A percentile compares a stretch with the other conserved stretches of the same genome.
Evolutionary conservation across 2,888 invertebrate genomes (phyloP).

Genomic region (Hydrotaea diabolus): DNA sequence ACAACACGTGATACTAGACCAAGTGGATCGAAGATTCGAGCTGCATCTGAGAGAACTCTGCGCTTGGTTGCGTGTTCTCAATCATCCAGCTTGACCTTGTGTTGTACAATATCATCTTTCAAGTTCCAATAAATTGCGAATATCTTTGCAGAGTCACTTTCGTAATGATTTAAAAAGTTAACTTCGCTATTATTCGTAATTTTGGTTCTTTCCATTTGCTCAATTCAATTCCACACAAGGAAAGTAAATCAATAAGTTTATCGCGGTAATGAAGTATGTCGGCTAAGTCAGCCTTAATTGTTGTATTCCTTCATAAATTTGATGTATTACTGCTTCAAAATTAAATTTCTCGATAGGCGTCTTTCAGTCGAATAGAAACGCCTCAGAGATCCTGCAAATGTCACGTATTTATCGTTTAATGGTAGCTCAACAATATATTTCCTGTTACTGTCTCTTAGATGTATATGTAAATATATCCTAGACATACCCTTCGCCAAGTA

Average conservation of each 20-base stretch:
- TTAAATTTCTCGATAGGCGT: constrained; percentile 16
- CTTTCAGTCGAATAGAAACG: constrained; percentile 34
- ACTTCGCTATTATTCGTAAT: background rate
- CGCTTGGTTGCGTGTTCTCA: constrained; percentile 41
- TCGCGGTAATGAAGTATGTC: constrained; percentile 14
- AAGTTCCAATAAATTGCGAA: constrained; percentile 62
- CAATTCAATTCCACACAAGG: constrained; percentile 17
- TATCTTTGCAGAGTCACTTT: constrained; percentile 44
- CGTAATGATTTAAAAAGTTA: background rate
- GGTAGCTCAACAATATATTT: constrained; percentile 32
- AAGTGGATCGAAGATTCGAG: constrained; percentile 60
- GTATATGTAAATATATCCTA: constrained; percentile 17
- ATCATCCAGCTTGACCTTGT: constrained; percentile 14
- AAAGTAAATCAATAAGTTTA: constrained; percentile 35
- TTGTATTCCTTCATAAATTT: constrained; percentile 44
- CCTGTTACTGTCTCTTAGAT: background rate
- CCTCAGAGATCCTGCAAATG: constrained; percentile 14
- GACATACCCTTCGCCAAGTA: constrained; percentile 4
- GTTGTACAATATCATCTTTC: constrained; percentile 39
- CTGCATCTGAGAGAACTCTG: constrained; percentile 49
- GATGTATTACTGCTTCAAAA: constrained; percentile 8
- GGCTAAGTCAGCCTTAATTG: constrained; percentile 6
- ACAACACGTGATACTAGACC: constrained; percentile 59
- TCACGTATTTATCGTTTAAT: background rate
- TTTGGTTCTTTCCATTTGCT: constrained; percentile 26